Base-by-base conservation (phyloP, 2,113 vertebrate species). In the Cottus gobio region DNA sequence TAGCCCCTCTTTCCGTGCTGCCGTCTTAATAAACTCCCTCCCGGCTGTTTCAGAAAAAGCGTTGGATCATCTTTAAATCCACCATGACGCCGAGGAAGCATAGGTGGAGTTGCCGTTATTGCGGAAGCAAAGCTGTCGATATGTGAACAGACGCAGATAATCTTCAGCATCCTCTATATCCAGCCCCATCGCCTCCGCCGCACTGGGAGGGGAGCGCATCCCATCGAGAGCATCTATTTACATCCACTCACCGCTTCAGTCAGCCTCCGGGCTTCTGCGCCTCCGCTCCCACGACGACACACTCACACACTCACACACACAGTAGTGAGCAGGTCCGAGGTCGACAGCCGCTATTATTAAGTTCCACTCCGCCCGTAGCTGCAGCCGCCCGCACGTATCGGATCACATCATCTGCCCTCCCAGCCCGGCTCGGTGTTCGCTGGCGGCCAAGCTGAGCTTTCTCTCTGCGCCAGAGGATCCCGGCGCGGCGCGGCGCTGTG, bases 401-500 rank as follows among this genome's bases (percentile, higher is more conserved):
- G 86, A 84, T 92, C 90, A 87, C 85, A 88, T 77, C 82, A 80
- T 71, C 82, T 65, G 79, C 83, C 80, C 84, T 85, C 76, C 68
- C 83, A 75, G 72, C 80, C 83, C 85, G 87, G 87, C 82, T 84
- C 82, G 57, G 75, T 79, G 78, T 75, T 87, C 67, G 60, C 77
- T 87, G 83, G 83, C 79, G 88, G 88, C 79, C 67, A 73, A 79
- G 87, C 69, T 86, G 80, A 80, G 87, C 82, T 78, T 79, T 72
- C 86, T 90, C 86, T 92, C 90, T 92, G 90, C 92, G 92, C 91
- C 88, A 92, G 79, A 89, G 72, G 60, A 84, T 85, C 86, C 86
- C 71, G 73, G 85, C 65, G 90, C 72, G 57, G 60, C 60, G 87
- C 79, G 78, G 87, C 85, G n/a, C n/a, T n/a, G n/a, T n/a, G 84